Conservation (phyloP, 2,797 vertebrate species). For the Aplochiton taeniatus region DNA sequence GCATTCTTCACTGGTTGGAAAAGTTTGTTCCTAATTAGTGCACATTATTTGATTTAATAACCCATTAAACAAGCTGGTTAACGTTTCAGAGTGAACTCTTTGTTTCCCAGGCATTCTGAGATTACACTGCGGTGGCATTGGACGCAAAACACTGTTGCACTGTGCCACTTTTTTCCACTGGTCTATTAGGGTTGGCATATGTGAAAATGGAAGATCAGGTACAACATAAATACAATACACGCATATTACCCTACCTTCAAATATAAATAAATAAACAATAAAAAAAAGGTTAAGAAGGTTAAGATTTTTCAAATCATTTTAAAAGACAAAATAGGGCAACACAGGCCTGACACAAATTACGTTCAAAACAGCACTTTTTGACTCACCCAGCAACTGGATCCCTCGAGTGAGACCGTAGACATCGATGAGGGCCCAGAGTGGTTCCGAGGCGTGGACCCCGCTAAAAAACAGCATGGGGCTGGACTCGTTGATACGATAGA, state of each 20-base stretch:
- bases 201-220: conserved; percentile 52
- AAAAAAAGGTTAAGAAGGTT: too few species aligned
- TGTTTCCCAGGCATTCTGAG: conserved; percentile 52
- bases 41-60: conserved; percentile 53
- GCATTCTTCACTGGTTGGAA: conserved; percentile 39
- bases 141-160: conserved; percentile 54
- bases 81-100: conserved; percentile 46
- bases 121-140: conserved; percentile 49
- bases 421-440: conserved; percentile 94
- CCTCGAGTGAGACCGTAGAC: conserved; percentile 94
- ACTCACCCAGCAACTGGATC: conserved; percentile 96
- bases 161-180: conserved; percentile 64
- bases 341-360: too few species aligned
- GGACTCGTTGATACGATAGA: conserved; percentile 92
- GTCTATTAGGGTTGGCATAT: conserved; percentile 50
- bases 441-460: conserved; percentile 84
- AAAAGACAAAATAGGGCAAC: too few species aligned
- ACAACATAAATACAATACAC: conserved; percentile 53
- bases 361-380: background rate
- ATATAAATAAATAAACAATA: too few species aligned
- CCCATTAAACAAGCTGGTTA: conserved; percentile 46
- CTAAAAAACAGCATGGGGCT: conserved; percentile 93
- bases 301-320: too few species aligned
- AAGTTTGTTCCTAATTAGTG: conserved; percentile 39
- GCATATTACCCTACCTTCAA: conserved; percentile 27